A percentile compares a stretch with the other conserved stretches of the same genome.
These are phyloP conservation scores for Gymnarchus niloticus DNA, from an alignment of 2,113 vertebrate genomes.

Conservation along the genomic window DNA sequence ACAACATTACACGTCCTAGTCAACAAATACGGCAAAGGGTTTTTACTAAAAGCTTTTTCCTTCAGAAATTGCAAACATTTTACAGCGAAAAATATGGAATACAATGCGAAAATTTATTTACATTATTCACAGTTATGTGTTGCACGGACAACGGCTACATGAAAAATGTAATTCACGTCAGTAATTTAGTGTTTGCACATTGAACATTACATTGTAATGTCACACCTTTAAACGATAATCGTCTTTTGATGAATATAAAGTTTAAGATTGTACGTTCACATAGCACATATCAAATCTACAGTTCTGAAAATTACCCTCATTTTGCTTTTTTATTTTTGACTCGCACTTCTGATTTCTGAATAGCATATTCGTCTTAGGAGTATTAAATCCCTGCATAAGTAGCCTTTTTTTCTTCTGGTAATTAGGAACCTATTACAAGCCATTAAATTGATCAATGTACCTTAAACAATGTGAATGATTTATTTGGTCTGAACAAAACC, in stretches of 20 bases:
- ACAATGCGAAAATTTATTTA: neutral
- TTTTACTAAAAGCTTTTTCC: neutral
- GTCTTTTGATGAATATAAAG: neutral
- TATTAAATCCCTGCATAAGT: conserved; percentile 60
- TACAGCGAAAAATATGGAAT: neutral
- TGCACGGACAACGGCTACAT: neutral
- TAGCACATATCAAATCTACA: neutral
- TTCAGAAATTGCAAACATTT: neutral
- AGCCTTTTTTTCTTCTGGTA: conserved; percentile 78
- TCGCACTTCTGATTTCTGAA: neutral
- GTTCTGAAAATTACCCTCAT: neutral
- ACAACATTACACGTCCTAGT: neutral
- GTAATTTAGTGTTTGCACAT: neutral
- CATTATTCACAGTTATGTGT: neutral
- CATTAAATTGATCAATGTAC: conserved; percentile 99
- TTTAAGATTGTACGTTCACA: neutral
- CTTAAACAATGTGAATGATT: conserved; percentile 98
- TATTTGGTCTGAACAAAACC: conserved; percentile 80
- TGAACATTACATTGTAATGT: neutral
- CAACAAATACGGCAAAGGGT: neutral
- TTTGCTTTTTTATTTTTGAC: neutral
- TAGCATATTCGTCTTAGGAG: neutral
- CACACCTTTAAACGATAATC: neutral
- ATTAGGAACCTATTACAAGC: conserved; percentile 97
- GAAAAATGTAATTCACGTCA: neutral